phyloP scores from a whole-genome alignment of 2,888 invertebrate genomes.

The Nomada flava region DNA sequence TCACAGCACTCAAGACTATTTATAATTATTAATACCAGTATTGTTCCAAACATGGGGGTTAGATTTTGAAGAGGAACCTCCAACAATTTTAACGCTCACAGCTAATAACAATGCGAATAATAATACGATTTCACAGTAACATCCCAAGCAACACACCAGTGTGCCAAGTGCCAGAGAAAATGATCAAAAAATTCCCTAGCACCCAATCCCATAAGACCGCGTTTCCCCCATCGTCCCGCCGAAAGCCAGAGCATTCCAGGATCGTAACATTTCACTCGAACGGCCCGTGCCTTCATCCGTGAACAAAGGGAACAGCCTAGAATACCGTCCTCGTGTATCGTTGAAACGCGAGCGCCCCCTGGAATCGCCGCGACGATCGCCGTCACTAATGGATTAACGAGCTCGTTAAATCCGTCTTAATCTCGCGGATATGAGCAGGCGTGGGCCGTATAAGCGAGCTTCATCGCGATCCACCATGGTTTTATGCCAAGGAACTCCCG shows the following conservation, averaged over 20 bases:
- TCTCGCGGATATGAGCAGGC: slow-evolving; percentile 58
- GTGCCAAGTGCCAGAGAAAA: background rate
- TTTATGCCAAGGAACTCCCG: slow-evolving; percentile 45
- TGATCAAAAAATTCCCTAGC: background rate
- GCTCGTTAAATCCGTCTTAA: slow-evolving; percentile 65
- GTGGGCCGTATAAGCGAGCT: slow-evolving; percentile 24
- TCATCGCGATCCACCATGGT: slow-evolving; percentile 12
- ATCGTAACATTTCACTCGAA: background rate
- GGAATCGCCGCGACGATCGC: slow-evolving; percentile 26
- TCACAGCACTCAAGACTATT: no score
- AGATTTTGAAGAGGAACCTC: no score
- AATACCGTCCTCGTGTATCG: slow-evolving; percentile 11
- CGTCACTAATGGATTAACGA: slow-evolving; percentile 65
- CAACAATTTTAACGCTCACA: no score
- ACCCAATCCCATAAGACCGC: background rate
- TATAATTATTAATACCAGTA: no score
- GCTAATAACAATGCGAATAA: no score
- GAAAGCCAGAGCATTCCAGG: background rate
- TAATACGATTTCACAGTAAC: no score
- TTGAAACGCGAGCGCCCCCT: background rate
- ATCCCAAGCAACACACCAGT: no score
- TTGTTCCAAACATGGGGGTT: no score
- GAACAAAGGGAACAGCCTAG: background rate
- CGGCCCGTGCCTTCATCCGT: background rate
- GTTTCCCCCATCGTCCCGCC: no score